Conservation (phyloP, 2,113 vertebrate species). For the Heterotilapia buettikoferi region DNA sequence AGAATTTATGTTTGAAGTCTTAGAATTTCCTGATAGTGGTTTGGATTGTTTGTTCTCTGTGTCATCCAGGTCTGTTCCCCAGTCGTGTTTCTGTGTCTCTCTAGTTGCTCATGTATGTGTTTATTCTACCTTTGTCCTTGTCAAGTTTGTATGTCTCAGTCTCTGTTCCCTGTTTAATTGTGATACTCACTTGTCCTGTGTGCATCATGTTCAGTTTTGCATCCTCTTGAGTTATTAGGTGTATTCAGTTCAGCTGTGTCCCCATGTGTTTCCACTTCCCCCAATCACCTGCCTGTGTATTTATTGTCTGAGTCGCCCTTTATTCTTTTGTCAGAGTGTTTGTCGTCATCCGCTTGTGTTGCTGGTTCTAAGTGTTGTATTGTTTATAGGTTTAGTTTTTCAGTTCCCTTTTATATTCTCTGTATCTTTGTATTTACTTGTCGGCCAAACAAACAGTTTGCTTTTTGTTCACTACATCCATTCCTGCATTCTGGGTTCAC, state of each 20-base stretch:
- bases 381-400: neutral
- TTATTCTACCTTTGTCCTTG: neutral
- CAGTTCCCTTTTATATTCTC: neutral
- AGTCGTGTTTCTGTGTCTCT: neutral
- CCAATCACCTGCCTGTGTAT: neutral
- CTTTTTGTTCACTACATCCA: neutral
- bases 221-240: neutral
- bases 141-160: neutral
- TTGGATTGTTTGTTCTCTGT: neutral
- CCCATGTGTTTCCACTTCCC: neutral
- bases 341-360: neutral
- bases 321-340: neutral
- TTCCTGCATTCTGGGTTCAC: neutral
- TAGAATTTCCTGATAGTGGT: neutral
- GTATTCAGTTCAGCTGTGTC: neutral
- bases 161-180: neutral
- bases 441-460: neutral
- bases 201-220: neutral
- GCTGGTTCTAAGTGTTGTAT: neutral
- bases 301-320: neutral
- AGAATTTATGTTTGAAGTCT: neutral
- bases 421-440: neutral
- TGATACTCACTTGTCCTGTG: neutral
- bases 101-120: neutral
- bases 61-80: neutral